A percentile compares a stretch with the other conserved stretches of the same genome.
Evolutionary conservation across 2,888 invertebrate species (phyloP).

Genomic region (Morpho helenor): DNA sequence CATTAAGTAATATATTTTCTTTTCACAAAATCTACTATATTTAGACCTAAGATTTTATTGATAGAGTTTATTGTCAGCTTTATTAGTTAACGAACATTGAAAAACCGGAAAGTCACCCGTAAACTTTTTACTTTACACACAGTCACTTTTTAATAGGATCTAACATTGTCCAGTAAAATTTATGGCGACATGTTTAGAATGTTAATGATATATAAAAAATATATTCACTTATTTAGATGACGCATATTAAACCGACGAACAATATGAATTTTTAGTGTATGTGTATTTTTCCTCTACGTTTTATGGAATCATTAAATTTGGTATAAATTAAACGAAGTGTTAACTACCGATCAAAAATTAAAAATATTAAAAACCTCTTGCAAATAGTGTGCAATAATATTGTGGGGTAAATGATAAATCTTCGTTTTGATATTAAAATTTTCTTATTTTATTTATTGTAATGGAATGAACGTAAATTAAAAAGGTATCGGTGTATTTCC

Average conservation of each 20-base stretch:
- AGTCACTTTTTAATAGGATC: conserved; percentile 45
- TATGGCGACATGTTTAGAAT: conserved; percentile 43
- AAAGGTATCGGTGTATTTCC: too few relatives aligned
- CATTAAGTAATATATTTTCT: conserved; percentile 53
- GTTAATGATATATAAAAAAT: conserved; percentile 19
- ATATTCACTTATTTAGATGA: conserved; percentile 4
- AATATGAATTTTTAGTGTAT: conserved; percentile 6
- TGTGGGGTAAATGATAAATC: too few relatives aligned
- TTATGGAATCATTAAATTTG: too few relatives aligned
- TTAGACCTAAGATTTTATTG: conserved; percentile 59
- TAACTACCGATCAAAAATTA: conserved; percentile 9
- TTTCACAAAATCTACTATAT: conserved; percentile 51
- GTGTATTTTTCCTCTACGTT: neutral
- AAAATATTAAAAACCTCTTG: conserved; percentile 5
- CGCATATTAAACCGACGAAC: conserved; percentile 6
- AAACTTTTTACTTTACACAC: conserved; percentile 43
- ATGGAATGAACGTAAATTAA: too few relatives aligned
- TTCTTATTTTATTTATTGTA: too few relatives aligned
- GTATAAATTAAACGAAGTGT: conserved; percentile 10
- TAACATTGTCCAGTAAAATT: conserved; percentile 42
- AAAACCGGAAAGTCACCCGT: conserved; percentile 47
- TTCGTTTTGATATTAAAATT: too few relatives aligned
- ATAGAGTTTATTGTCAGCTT: conserved; percentile 55
- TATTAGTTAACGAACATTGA: conserved; percentile 48
- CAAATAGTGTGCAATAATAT: neutral